phyloP scores from a whole-genome alignment of 2,113 vertebrate genomes.

The Epinephelus moara region DNA sequence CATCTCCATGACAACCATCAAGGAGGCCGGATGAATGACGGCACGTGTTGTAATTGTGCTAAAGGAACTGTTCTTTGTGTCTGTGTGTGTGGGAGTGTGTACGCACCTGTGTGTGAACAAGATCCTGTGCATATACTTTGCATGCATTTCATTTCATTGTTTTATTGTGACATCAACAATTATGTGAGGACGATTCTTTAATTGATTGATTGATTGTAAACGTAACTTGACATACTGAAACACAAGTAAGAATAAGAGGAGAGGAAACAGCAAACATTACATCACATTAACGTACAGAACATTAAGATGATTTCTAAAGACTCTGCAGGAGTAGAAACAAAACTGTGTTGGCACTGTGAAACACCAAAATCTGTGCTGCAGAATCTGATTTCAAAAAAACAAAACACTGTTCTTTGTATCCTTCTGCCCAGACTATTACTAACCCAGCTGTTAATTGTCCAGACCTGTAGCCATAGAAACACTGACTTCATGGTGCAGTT shows the following conservation, averaged over 20 bases:
- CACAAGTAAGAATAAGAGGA: neutral
- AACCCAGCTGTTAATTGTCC: slow-evolving; percentile 48
- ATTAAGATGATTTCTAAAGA: neutral
- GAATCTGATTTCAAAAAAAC: neutral
- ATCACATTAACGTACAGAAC: neutral
- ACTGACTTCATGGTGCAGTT: slow-evolving; percentile 22
- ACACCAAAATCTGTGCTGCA: neutral
- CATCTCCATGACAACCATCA: slow-evolving; percentile 84
- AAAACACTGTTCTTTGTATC: slow-evolving; percentile 1
- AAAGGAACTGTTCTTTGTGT: slow-evolving; percentile 61
- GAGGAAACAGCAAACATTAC: neutral
- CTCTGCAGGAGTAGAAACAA: neutral
- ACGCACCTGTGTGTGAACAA: slow-evolving; percentile 18
- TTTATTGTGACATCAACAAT: neutral
- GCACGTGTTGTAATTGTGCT: slow-evolving; percentile 67
- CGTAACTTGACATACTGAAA: neutral
- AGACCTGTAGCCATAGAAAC: slow-evolving; percentile 69
- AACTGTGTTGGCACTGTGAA: neutral
- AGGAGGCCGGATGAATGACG: slow-evolving; percentile 69
- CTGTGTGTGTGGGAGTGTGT: slow-evolving; percentile 43
- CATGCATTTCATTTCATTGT: neutral
- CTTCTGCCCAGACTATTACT: slow-evolving; percentile 12
- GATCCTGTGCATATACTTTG: slow-evolving; percentile 8
- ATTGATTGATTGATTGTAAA: neutral
- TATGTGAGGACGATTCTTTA: neutral